phyloP scores from a whole-genome alignment of 2,888 invertebrate species.

The Cantharis nigra region DNA sequence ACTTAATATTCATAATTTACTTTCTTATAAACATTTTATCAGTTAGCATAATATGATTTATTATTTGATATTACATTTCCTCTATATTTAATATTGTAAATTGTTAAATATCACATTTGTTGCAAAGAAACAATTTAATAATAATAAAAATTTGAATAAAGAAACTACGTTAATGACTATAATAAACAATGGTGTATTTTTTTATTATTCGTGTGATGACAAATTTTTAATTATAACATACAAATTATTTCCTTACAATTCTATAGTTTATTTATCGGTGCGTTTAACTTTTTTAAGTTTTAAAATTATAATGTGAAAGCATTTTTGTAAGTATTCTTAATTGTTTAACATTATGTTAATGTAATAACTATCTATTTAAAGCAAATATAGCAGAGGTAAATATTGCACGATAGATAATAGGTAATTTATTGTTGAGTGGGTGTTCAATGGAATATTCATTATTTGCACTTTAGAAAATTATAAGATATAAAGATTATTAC shows the following conservation, averaged over 20 bases:
- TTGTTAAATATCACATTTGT: neutral
- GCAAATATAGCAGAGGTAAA: neutral
- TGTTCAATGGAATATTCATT: neutral
- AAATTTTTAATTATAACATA: neutral
- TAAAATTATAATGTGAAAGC: neutral
- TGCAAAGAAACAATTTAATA: neutral
- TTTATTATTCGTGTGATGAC: neutral
- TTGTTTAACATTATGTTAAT: neutral
- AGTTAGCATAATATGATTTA: neutral
- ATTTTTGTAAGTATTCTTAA: neutral
- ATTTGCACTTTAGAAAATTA: neutral
- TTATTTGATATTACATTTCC: neutral
- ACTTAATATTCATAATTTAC: constrained; percentile 4
- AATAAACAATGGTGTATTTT: neutral
- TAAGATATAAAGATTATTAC: neutral
- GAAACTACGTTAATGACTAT: neutral
- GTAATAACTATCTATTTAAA: neutral
- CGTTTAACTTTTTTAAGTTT: neutral
- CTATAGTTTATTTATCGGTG: neutral
- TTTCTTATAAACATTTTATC: neutral
- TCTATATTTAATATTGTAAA: neutral
- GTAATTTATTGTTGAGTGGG: neutral
- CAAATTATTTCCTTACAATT: neutral
- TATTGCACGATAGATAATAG: neutral
- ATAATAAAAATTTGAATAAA: neutral